Percentiles rank a stretch among this genome's conserved stretches.
Conservation (phyloP, 2,888 invertebrate genomes). For the Caenorhabditis virilis region DNA sequence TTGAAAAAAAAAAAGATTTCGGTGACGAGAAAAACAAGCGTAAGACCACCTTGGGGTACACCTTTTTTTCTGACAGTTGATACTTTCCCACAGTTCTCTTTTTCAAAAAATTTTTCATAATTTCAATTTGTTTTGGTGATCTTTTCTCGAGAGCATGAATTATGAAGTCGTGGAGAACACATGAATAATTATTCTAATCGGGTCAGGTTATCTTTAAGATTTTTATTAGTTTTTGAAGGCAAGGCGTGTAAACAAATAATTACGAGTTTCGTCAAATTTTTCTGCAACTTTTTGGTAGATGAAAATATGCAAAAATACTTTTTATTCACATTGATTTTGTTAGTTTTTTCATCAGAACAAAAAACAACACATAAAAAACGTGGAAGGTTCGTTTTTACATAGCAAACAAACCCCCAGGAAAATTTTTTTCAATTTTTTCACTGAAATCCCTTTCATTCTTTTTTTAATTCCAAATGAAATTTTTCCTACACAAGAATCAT, state of each 20-base stretch:
- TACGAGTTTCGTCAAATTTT: background rate
- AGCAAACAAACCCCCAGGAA: too few relatives aligned
- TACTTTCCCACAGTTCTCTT: slow-evolving; percentile 40
- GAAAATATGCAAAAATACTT: background rate
- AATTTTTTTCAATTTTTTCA: too few relatives aligned
- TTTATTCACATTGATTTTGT: too few relatives aligned
- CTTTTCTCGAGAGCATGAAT: background rate
- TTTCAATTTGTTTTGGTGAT: background rate
- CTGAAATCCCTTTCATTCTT: too few relatives aligned
- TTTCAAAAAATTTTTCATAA: slow-evolving; percentile 1
- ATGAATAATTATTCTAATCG: too few relatives aligned
- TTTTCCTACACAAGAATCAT: too few relatives aligned
- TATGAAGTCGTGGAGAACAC: background rate
- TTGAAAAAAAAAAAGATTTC: background rate
- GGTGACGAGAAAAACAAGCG: background rate
- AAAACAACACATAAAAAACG: too few relatives aligned
- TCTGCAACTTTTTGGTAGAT: background rate
- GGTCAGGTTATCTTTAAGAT: slow-evolving; percentile 1
- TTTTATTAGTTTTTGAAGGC: too few relatives aligned
- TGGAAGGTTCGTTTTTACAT: too few relatives aligned
- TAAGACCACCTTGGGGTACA: background rate
- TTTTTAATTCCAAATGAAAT: too few relatives aligned
- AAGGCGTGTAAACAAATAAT: background rate
- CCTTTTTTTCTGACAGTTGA: slow-evolving; percentile 20
- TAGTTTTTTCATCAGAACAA: too few relatives aligned